These are phyloP conservation scores for Taurulus bubalis DNA, from an alignment of 2,113 vertebrate genomes.

Conservation along the genomic window DNA sequence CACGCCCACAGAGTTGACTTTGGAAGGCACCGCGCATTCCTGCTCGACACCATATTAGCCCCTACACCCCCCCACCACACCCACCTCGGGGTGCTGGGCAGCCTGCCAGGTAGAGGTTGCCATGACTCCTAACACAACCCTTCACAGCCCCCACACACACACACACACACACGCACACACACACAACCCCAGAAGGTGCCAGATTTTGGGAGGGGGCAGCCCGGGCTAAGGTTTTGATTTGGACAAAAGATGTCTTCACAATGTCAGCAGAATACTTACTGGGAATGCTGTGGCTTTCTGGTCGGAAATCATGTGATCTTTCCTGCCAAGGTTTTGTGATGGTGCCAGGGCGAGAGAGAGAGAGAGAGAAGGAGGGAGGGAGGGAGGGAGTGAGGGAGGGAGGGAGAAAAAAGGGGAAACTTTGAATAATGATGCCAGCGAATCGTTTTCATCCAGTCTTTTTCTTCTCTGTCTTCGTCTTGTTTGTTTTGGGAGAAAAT, in stretches of 20 bases:
- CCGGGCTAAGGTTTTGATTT: conserved; percentile 91
- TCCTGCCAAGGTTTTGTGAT: conserved; percentile 90
- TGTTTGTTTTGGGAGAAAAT: conserved; percentile 91
- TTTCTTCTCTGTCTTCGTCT: conserved; percentile 57
- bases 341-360: conserved; percentile 81
- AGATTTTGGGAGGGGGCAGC: conserved; percentile 89
- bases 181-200: conserved; percentile 88
- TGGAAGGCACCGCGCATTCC: conserved; percentile 90
- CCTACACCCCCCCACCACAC: conserved; percentile 87
- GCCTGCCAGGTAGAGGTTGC: conserved; percentile 95
- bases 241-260: conserved; percentile 98
- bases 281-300: conserved; percentile 92
- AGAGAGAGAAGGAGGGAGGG: conserved; percentile 77
- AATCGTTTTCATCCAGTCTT: conserved; percentile 80
- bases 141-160: conserved; percentile 35
- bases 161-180: neutral
- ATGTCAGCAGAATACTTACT: conserved; percentile 93
- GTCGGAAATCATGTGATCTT: conserved; percentile 92
- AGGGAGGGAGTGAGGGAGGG: conserved; percentile 75
- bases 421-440: conserved; percentile 85
- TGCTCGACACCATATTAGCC: conserved; percentile 90
- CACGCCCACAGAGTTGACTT: conserved; percentile 90
- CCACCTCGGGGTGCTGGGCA: conserved; percentile 91
- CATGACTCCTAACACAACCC: conserved; percentile 92
- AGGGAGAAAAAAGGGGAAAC: conserved; percentile 75